These are phyloP conservation scores for Charina bottae DNA, from an alignment of 2,113 vertebrate species.

Conservation along the genomic window DNA sequence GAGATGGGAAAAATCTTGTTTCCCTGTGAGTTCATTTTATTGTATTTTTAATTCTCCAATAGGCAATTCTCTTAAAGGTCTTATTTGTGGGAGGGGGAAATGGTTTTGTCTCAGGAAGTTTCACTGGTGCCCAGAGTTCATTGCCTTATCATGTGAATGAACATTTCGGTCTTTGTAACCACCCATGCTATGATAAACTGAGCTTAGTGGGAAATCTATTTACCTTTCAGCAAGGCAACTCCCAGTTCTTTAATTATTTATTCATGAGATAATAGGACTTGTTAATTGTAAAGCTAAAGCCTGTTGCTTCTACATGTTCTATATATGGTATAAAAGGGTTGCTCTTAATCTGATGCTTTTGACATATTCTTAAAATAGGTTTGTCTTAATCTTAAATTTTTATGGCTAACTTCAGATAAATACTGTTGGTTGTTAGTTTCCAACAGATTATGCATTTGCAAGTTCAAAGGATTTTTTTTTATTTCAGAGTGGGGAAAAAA, in stretches of 20 bases:
- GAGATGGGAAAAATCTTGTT: neutral
- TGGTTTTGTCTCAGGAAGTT: neutral
- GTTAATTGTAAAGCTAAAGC: slow-evolving; percentile 28
- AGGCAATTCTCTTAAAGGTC: neutral
- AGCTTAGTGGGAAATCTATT: slow-evolving; percentile 60
- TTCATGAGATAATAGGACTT: slow-evolving; percentile 12
- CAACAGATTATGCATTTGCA: slow-evolving; percentile 15
- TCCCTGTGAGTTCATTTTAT: neutral
- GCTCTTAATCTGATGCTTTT: slow-evolving; percentile 36
- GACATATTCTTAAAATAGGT: neutral
- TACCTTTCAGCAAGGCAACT: slow-evolving; percentile 57
- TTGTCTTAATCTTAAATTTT: slow-evolving; percentile 40
- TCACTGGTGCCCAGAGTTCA: slow-evolving; percentile 39
- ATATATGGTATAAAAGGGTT: neutral
- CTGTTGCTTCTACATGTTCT: slow-evolving; percentile 12
- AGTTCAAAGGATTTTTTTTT: neutral
- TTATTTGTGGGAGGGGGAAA: neutral
- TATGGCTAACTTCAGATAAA: neutral
- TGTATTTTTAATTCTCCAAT: neutral
- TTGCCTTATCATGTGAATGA: slow-evolving; percentile 60
- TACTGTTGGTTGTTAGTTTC: neutral
- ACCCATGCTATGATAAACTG: slow-evolving; percentile 61
- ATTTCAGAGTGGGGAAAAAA: neutral
- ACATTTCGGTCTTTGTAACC: slow-evolving; percentile 57
- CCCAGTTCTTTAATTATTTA: slow-evolving; percentile 48